Evolutionary conservation across 2,797 vertebrate genomes (phyloP), one percentile per base, ranked within the genome.

Genomic region (Falco biarmicus): DNA sequence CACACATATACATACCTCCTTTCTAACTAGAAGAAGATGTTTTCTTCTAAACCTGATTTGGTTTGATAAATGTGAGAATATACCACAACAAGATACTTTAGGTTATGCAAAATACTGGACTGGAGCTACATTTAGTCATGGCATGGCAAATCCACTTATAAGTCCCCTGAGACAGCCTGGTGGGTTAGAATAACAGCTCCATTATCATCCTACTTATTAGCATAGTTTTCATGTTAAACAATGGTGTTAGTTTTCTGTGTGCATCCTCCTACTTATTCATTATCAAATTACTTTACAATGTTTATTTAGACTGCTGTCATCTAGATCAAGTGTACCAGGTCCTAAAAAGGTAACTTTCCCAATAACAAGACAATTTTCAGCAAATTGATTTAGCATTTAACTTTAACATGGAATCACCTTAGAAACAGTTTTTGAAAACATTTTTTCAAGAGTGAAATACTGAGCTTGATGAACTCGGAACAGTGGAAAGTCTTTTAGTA

Each of bases 161-260:
- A 95, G 77, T 91, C 95, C 87, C 96, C 84, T 77, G 97, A 97
- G 96, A 95, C 28, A 41, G 60, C 45, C 89, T 94, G 76, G 70
- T 95, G 82, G 85, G 89, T 78, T 96, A 92, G 93, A 97, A 95
- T 94, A 97, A 96, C 92, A 97, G 91, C 83, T 97, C 92, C 81
- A 95, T 97, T 97, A 97, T 94, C 86, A 87, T 78, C 77, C 92
- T 71, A 65, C 90, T 95, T 87, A 95, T 97, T 97, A 97, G 80
- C 96, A 95, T 94, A 97, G 90, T 97, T 97, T 96, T 91, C 92
- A 96, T 94, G 95, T 95, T 97, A 96, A 97, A 97, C 84, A 95
- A 80, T 89, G 34, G 81, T 75, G 66, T 95, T 96, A 94, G 89
- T 94, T 95, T 96, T 88, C 90, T 94, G 53, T 93, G 66, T 94